Evolutionary conservation across 2,888 invertebrate species (phyloP).

Genomic region (Lapara coniferarum): DNA sequence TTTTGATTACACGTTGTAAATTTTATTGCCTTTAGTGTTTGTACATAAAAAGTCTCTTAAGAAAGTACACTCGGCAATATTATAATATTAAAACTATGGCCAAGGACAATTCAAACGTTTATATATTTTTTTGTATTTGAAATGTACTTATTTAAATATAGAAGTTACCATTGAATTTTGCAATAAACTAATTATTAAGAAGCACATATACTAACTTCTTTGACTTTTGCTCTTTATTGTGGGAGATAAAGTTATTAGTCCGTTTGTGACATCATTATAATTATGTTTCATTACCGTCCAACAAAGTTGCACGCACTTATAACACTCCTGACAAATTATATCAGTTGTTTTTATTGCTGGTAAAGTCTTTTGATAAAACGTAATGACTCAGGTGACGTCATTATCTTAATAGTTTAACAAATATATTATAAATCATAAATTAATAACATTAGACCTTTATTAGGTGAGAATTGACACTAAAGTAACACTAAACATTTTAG

Average conservation of each 20-base stretch:
- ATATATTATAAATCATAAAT: background rate
- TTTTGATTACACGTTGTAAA: slow-evolving; percentile 53
- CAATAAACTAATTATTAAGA: background rate
- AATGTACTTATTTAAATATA: background rate
- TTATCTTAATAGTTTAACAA: background rate
- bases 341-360: slow-evolving; percentile 21
- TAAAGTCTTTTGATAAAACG: background rate
- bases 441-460: background rate
- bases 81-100: background rate
- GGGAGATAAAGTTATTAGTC: background rate
- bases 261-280: slow-evolving; percentile 14
- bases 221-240: background rate
- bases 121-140: background rate
- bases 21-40: slow-evolving; percentile 35
- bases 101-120: background rate
- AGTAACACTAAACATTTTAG: too few relatives aligned
- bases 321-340: slow-evolving; percentile 20
- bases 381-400: background rate
- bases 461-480: background rate
- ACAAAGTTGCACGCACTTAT: slow-evolving; percentile 8
- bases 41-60: slow-evolving; percentile 7
- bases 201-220: background rate
- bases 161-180: background rate
- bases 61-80: slow-evolving; percentile 6
- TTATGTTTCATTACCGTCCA: slow-evolving; percentile 19